Evolutionary conservation across 2,888 invertebrate species (phyloP), one percentile per base, ranked within the genome.

Genomic region (Timandra comae): DNA sequence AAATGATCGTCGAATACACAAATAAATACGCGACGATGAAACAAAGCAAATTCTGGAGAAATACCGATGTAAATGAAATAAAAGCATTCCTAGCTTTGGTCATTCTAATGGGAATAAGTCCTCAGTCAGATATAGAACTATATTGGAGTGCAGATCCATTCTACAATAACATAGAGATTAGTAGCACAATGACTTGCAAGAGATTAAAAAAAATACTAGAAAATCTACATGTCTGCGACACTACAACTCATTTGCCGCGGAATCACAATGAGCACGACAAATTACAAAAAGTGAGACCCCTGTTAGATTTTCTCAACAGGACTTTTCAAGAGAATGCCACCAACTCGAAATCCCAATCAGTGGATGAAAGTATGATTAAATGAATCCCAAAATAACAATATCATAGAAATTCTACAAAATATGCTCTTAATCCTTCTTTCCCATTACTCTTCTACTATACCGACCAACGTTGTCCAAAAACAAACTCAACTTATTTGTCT

Each of bases 281-380:
- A 35, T 30, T 43, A 23, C 24, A 36, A 29, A 43, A 44, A 44
- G 27, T 43, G 29, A 32, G 41, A 31, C 39, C 41, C 2, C 4
- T 39, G 13, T 13, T 42, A 22, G n/a, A n/a, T n/a, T n/a, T 7
- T 30, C 9, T 34, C 9, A 38, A 34, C 20, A 30, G 7, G 8
- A 22, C 29, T 30, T 33, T 25, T 30, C 38, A 38, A 38, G 28
- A 27, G 30, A 24, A 30, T n/a, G n/a, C n/a, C n/a, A n/a, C n/a
- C n/a, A n/a, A n/a, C n/a, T n/a, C n/a, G n/a, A n/a, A n/a, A n/a
- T n/a, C n/a, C n/a, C n/a, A n/a, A n/a, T n/a, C n/a, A n/a, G n/a
- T n/a, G n/a, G n/a, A n/a, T n/a, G n/a, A n/a, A n/a, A n/a, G n/a
- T n/a, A n/a, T n/a, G n/a, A n/a, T n/a, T n/a, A n/a, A n/a, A n/a